Evolutionary conservation across 2,113 vertebrate genomes (phyloP).

Genomic region (Cnemophilus loriae): DNA sequence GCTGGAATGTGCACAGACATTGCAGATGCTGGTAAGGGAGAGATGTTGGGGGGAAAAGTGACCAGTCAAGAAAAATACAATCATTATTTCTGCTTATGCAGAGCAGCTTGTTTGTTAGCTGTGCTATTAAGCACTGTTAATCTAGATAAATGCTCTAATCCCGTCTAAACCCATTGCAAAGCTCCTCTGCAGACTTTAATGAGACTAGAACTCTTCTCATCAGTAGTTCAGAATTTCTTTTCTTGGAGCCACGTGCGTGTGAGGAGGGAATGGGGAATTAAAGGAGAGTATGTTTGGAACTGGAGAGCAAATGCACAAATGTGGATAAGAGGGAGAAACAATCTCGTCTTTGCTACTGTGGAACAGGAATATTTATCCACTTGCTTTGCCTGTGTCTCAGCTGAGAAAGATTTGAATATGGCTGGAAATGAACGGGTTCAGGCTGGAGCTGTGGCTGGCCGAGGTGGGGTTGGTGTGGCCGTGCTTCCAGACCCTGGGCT

Average conservation of each 20-base stretch:
- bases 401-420: not conserved
- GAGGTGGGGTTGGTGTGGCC: not conserved
- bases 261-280: not conserved
- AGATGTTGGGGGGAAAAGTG: not conserved
- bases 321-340: not conserved
- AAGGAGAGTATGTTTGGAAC: not conserved
- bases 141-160: slow-evolving; percentile 29
- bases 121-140: not conserved
- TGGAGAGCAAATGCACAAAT: not conserved
- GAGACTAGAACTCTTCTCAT: not conserved
- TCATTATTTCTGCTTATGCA: not conserved
- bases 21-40: not conserved
- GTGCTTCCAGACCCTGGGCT: not conserved
- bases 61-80: not conserved
- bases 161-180: not conserved
- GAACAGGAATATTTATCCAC: not conserved
- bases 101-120: not conserved
- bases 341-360: not conserved
- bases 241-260: not conserved
- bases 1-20: not conserved
- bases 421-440: not conserved
- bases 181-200: not conserved
- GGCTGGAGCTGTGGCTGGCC: not conserved
- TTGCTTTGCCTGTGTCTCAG: not conserved
- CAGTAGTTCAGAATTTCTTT: not conserved